Evolutionary conservation across 2,888 invertebrate species (phyloP).

Genomic region (Calameuta filiformis): DNA sequence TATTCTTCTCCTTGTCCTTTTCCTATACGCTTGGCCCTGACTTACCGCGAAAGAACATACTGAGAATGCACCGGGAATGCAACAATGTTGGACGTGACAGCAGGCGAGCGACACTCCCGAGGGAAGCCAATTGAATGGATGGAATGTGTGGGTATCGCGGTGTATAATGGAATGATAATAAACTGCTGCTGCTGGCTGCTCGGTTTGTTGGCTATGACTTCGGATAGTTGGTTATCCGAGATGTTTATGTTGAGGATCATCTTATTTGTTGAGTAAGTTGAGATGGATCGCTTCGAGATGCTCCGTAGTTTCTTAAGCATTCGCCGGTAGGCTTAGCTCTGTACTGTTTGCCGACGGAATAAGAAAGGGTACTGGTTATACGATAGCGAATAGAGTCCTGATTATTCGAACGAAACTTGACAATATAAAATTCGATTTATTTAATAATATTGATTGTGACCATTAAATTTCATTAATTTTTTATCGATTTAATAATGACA

Average conservation of each 20-base stretch:
- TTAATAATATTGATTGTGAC: background rate
- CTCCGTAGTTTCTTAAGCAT: background rate
- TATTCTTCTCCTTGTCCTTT: background rate
- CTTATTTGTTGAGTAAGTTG: background rate
- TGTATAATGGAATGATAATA: background rate
- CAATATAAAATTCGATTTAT: background rate
- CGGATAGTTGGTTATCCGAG: background rate
- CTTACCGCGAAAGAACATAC: constrained; percentile 14
- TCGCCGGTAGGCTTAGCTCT: background rate
- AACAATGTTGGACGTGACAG: constrained; percentile 47
- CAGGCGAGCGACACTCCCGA: constrained; percentile 31
- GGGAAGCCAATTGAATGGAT: constrained; percentile 32
- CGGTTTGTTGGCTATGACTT: background rate
- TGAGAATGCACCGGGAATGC: constrained; percentile 30
- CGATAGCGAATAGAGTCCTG: background rate
- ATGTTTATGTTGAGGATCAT: background rate
- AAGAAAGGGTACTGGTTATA: background rate
- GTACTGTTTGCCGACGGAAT: background rate
- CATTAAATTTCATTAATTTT: background rate
- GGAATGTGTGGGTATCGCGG: constrained; percentile 6
- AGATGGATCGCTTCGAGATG: background rate
- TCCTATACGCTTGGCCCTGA: background rate
- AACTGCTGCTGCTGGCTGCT: background rate
- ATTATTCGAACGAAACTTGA: background rate
- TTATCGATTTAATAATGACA: no score